Evolutionary conservation across 1,140 invertebrate genomes (phyloP).

Genomic region (Cecropterus lyciades): DNA sequence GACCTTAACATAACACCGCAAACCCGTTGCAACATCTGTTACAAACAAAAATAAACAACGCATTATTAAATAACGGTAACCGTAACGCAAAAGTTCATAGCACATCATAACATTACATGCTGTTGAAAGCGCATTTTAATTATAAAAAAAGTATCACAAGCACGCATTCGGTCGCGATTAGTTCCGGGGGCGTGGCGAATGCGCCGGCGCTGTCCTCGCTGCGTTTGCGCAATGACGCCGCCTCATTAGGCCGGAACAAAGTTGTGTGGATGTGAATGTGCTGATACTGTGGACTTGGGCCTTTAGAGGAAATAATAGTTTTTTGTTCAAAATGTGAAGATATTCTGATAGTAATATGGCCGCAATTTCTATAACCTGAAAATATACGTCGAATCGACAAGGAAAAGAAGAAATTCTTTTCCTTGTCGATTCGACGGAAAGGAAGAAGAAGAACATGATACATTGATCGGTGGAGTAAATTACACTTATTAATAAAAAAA

Average conservation of each 20-base stretch:
- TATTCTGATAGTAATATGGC: too few relatives aligned
- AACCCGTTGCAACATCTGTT: background rate
- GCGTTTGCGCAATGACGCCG: slow-evolving; percentile 64
- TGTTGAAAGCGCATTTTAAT: slow-evolving; percentile 24
- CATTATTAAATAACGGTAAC: slow-evolving; percentile 14
- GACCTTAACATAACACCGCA: too few relatives aligned
- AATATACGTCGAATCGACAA: too few relatives aligned
- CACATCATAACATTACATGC: slow-evolving; percentile 17
- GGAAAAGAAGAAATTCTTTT: too few relatives aligned
- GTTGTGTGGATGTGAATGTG: slow-evolving; percentile 40
- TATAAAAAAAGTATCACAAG: slow-evolving; percentile 48
- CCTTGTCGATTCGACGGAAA: too few relatives aligned
- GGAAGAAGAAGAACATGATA: too few relatives aligned
- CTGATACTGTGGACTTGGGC: slow-evolving; percentile 31
- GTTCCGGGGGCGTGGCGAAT: slow-evolving; percentile 71
- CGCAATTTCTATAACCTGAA: too few relatives aligned
- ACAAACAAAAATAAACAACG: background rate
- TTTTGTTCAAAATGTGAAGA: too few relatives aligned
- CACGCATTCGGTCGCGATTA: slow-evolving; percentile 68
- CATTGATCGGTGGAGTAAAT: too few relatives aligned
- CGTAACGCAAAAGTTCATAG: background rate
- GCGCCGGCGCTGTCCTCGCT: slow-evolving; percentile 55
- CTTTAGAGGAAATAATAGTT: background rate
- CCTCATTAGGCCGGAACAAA: slow-evolving; percentile 70
- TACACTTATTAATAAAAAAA: too few relatives aligned